A percentile compares a stretch with the other conserved stretches of the same genome.
These are phyloP conservation scores for Agapostemon virescens DNA, from an alignment of 2,888 invertebrate species.

Conservation along the genomic window DNA sequence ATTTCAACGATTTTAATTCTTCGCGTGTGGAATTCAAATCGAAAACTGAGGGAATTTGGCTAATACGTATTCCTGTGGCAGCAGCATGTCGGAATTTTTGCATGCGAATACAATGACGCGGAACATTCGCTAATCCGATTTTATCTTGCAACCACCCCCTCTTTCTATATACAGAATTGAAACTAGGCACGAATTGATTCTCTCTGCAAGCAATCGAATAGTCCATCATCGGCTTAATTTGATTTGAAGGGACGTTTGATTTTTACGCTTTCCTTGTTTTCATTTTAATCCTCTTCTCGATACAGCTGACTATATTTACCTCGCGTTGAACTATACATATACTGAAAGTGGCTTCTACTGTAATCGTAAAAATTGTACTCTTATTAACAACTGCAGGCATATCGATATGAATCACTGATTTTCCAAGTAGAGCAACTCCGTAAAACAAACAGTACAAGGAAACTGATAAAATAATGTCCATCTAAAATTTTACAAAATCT, in stretches of 20 bases:
- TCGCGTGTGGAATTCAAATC: neutral
- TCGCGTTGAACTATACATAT: neutral
- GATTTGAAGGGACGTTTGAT: neutral
- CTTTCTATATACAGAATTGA: too few species aligned
- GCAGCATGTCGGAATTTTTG: neutral
- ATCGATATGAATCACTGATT: neutral
- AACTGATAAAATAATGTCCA: neutral
- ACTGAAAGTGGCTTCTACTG: neutral
- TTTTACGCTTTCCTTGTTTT: neutral
- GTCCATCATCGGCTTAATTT: neutral
- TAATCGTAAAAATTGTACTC: neutral
- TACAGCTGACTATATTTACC: neutral
- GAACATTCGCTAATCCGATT: constrained; percentile 5
- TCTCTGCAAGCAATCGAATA: neutral
- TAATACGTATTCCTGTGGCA: neutral
- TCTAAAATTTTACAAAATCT: too few species aligned
- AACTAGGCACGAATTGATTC: neutral
- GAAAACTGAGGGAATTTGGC: neutral
- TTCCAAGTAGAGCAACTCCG: neutral
- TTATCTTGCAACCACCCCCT: neutral
- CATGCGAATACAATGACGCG: neutral
- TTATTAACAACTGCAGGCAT: neutral
- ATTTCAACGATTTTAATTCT: neutral
- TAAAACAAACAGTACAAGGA: neutral
- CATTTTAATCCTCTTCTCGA: neutral